These are phyloP conservation scores for Boloria euphrosyne DNA, from an alignment of 2,888 invertebrate species.

Conservation along the genomic window DNA sequence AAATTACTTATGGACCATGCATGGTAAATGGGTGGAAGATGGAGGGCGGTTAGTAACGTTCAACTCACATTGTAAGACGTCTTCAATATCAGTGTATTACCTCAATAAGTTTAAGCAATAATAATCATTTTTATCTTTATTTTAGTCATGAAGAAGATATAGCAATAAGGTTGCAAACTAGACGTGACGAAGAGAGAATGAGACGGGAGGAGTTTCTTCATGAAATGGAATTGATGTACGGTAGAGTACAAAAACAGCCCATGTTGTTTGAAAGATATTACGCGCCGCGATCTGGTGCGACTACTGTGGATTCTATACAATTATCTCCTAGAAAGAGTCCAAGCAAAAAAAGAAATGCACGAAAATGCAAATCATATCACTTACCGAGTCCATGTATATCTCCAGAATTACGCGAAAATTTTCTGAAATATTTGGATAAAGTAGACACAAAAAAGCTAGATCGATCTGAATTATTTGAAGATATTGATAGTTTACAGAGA, in stretches of 20 bases:
- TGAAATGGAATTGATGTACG: constrained; percentile 88
- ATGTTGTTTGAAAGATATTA: constrained; percentile 87
- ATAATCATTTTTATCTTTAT: constrained; percentile 16
- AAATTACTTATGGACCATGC: too few species aligned
- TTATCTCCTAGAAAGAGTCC: constrained; percentile 64
- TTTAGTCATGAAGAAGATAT: constrained; percentile 85
- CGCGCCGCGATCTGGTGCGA: constrained; percentile 74
- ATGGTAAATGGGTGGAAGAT: too few species aligned
- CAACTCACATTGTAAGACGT: too few species aligned
- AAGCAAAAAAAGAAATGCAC: constrained; percentile 54
- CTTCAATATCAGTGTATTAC: too few species aligned
- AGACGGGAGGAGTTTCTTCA: constrained; percentile 85
- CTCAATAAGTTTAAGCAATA: too few species aligned
- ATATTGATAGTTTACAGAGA: constrained; percentile 57
- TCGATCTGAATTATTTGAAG: constrained; percentile 52
- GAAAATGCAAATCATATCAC: constrained; percentile 54
- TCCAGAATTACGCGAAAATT: constrained; percentile 62
- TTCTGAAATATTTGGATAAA: constrained; percentile 61
- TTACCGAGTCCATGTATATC: constrained; percentile 61
- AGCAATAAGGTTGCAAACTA: constrained; percentile 84
- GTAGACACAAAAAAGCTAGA: constrained; percentile 54
- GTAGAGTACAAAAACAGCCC: constrained; percentile 86
- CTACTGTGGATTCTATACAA: constrained; percentile 59
- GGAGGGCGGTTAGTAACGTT: too few species aligned
- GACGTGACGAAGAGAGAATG: constrained; percentile 86